Evolutionary conservation across 2,797 vertebrate genomes (phyloP), one percentile per base, ranked within the genome.

Genomic region (Helarctos malayanus): DNA sequence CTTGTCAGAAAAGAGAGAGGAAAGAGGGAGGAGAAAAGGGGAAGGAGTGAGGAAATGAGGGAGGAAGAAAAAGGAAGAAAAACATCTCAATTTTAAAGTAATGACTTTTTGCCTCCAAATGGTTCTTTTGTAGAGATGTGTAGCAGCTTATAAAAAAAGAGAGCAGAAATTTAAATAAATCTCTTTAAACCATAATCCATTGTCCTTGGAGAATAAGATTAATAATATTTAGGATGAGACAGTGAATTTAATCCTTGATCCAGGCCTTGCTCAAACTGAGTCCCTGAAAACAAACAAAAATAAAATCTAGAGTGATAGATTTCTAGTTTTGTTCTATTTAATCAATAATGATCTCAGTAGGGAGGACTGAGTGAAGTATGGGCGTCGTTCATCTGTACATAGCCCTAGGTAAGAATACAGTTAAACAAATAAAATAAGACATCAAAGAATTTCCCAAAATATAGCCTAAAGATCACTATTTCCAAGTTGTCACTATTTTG

Each of bases 41-140:
- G 52, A 71, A 68, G 1, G 18, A 85, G 1, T n/a, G 12, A 78
- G 41, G 25, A 78, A 73, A 78, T 90, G 13, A 56, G 4, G 15
- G 54, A 68, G 3, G 27, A 32, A 57, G 57, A 8, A 8, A 65
- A 16, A 76, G 18, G 19, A 41, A 82, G 65, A 54, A 94, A 93
- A 41, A 18, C 0, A 27, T 73, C 32, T 86, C 23, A 56, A 21
- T 68, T 87, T 97, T 93, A 89, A 95, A n/a, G 81, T 85, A 75
- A n/a, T 76, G 47, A 76, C 19, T n/a, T 94, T 71, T 87, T 75
- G 19, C 16, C 12, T 81, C 29, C 49, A 80, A 65, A 15, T 47
- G 80, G 15, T 1, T 54, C 69, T 90, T 78, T 27, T 35, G 9
- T 59, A 93, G 54, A 81, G 19, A 76, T 47, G 4, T 85, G 21